Conservation (phyloP, 2,113 vertebrate species). For the Athene noctua region DNA sequence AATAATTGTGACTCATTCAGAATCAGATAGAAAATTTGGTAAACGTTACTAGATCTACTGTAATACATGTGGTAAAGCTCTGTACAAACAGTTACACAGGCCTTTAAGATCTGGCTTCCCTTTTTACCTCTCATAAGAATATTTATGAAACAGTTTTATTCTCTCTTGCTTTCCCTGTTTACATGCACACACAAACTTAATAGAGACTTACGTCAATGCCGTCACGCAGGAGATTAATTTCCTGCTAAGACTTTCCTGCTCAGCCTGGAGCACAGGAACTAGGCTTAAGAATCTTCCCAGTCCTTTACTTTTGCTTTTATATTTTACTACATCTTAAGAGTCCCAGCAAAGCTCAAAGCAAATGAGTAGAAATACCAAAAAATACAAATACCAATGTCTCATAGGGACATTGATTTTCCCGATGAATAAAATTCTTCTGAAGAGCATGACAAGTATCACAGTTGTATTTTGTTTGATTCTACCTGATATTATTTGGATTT, state of each 20-base stretch:
- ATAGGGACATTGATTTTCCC: neutral
- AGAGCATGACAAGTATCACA: neutral
- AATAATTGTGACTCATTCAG: constrained; percentile 55
- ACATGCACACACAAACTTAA: constrained; percentile 2
- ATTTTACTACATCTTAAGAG: neutral
- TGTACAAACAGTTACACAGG: neutral
- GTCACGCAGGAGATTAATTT: constrained; percentile 14
- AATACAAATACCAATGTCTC: neutral
- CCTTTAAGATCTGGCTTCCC: neutral
- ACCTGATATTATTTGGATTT: neutral
- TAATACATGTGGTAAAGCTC: neutral
- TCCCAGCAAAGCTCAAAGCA: neutral
- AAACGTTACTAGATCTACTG: neutral
- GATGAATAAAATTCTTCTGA: neutral
- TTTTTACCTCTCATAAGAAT: neutral
- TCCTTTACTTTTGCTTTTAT: neutral
- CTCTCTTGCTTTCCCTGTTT: constrained; percentile 25
- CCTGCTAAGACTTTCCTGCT: constrained; percentile 6
- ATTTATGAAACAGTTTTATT: constrained; percentile 15
- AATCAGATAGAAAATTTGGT: constrained; percentile 11
- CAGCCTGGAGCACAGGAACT: neutral
- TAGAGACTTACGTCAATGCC: constrained; percentile 3
- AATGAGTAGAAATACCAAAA: neutral
- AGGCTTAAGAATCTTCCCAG: neutral
- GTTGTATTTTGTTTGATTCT: neutral